Evolutionary conservation across 2,888 invertebrate genomes (phyloP), one percentile per base, ranked within the genome.

Genomic region (Macrophya annulata): DNA sequence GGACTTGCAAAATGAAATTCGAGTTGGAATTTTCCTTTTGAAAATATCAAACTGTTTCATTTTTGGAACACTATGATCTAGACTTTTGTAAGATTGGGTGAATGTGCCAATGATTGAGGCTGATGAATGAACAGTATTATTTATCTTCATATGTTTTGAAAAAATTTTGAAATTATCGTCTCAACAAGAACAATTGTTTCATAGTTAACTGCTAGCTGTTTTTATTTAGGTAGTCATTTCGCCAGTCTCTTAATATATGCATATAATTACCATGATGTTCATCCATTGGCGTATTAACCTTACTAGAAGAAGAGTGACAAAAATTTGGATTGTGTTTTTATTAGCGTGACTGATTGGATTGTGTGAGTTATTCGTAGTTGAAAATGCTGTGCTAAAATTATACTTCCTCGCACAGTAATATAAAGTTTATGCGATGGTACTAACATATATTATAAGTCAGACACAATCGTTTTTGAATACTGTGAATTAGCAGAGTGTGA

Each of bases 401-500:
- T 40, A 59, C 25, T 62, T n/a, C 5, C 21, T 12, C n/a, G 59
- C 62, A 79, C 8, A 79, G 40, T 40, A 79, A 79, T 79, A 59
- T 40, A 43, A 79, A 40, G 43, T 59, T 59, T 21, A 59, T 43
- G 40, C 48, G 43, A 79, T 62, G 21, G 59, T 43, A 59, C 62
- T 79, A 59, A 59, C 21, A 40, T n/a, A 15, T n/a, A 25, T 43
- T 59, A 55, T 31, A 17, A 59, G 40, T 40, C 9, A 59, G 21
- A 21, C 15, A 37, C 48, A 40, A 77, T 77, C 9, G 25, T 77
- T 31, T 51, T 2, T 62, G n/a, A 79, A 79, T 10, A 40, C 10
- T 79, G 79, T 31, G 17, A 79, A 79, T 17, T 79, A 59, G 25
- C 79, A 17, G 31, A 77, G n/a, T 55, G 17, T 77, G 76, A 77